Conservation (phyloP, 1,140 invertebrate genomes). For the Laupala kohalensis region DNA sequence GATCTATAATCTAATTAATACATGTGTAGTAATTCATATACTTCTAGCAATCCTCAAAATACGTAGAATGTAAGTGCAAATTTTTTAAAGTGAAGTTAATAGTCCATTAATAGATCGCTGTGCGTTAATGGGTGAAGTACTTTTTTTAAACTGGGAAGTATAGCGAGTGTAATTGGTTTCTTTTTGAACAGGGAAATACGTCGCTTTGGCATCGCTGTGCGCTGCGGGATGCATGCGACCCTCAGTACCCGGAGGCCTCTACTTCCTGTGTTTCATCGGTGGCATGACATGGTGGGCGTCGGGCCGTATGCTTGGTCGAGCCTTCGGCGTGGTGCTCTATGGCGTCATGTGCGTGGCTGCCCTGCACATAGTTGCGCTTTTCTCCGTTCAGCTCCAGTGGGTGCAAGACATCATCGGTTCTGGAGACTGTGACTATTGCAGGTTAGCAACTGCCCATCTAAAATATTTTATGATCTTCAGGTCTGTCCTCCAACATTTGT, state of each 20-base stretch:
- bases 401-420: slow-evolving; percentile 57
- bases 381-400: slow-evolving; percentile 78
- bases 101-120: too few relatives aligned
- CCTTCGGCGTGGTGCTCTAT: slow-evolving; percentile 58
- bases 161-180: too few relatives aligned
- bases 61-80: too few relatives aligned
- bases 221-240: slow-evolving; percentile 63
- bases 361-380: slow-evolving; percentile 60
- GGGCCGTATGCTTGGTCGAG: slow-evolving; percentile 53
- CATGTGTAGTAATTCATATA: too few relatives aligned
- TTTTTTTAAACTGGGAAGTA: too few relatives aligned
- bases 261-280: slow-evolving; percentile 74
- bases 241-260: slow-evolving; percentile 64
- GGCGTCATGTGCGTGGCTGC: slow-evolving; percentile 59
- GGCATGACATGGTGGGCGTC: slow-evolving; percentile 81
- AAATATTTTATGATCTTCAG: too few relatives aligned
- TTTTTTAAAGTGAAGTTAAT: too few relatives aligned
- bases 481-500: too few relatives aligned
- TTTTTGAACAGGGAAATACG: slow-evolving; percentile 19
- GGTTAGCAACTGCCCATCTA: too few relatives aligned
- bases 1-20: too few relatives aligned
- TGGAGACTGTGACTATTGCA: slow-evolving; percentile 16
- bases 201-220: slow-evolving; percentile 50
- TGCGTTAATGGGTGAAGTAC: too few relatives aligned
- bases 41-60: too few relatives aligned